phyloP scores from a whole-genome alignment of 2,888 invertebrate species.

The Schizaphis graminum region DNA sequence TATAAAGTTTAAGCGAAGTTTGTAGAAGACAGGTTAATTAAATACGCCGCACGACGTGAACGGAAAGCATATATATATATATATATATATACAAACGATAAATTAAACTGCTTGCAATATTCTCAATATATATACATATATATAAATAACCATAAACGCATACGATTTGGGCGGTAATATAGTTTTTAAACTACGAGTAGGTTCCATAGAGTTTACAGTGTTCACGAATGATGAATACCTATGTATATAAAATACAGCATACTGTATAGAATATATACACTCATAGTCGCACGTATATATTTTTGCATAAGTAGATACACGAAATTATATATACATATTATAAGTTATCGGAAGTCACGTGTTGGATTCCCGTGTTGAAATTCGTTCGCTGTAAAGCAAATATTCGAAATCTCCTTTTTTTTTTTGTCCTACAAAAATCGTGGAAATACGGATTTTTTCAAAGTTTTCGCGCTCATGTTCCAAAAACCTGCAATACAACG shows the following conservation, averaged over 20 bases:
- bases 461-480: background rate
- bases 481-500: background rate
- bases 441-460: background rate
- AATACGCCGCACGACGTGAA: background rate
- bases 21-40: conserved; percentile 52
- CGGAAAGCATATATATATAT: background rate
- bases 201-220: background rate
- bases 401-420: background rate
- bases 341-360: background rate
- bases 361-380: background rate
- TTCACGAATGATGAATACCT: background rate
- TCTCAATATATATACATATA: too few species aligned
- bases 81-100: background rate
- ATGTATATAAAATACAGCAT: too few species aligned
- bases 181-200: background rate
- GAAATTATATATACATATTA: background rate
- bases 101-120: background rate
- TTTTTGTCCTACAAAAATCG: background rate
- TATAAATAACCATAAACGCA: background rate
- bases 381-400: background rate
- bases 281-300: background rate
- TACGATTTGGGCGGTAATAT: background rate
- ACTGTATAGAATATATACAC: background rate
- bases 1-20: conserved; percentile 6
- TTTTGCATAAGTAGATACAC: background rate